Evolutionary conservation across 1,140 invertebrate genomes (phyloP).

Genomic region (Apocrypta bakeri): DNA sequence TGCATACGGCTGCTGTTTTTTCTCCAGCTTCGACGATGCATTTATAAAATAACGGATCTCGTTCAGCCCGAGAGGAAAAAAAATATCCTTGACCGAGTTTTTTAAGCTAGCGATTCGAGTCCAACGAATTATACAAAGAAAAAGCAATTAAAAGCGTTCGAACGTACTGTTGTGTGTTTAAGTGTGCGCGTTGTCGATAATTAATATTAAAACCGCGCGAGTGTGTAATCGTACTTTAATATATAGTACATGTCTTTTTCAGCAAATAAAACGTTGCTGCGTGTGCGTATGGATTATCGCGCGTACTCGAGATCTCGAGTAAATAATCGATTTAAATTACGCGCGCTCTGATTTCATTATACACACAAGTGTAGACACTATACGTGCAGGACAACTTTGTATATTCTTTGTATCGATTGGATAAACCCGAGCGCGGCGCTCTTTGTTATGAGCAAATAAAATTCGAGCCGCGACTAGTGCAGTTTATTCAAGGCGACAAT

Average conservation of each 20-base stretch:
- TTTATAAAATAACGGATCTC: slow-evolving; percentile 20
- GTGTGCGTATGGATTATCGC: no score
- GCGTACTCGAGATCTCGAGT: neutral
- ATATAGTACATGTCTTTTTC: no score
- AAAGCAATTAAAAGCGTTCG: slow-evolving; percentile 26
- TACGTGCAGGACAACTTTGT: neutral
- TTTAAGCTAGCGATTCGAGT: slow-evolving; percentile 12
- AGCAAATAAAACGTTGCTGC: no score
- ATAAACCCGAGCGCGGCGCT: neutral
- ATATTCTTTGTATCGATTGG: neutral
- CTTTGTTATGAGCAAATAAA: neutral
- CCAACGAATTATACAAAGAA: slow-evolving; percentile 28
- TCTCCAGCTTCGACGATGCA: neutral
- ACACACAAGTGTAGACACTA: neutral
- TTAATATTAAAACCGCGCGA: neutral
- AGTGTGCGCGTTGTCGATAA: neutral
- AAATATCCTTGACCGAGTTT: slow-evolving; percentile 46
- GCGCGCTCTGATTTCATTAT: neutral
- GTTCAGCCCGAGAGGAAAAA: neutral
- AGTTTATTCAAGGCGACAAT: neutral
- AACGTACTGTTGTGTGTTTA: neutral
- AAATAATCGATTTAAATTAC: slow-evolving; percentile 38
- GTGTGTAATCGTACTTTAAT: no score
- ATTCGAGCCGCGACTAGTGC: neutral
- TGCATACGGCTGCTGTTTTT: slow-evolving; percentile 3